phyloP scores from a whole-genome alignment of 2,797 vertebrate genomes.

The Lepilemur ruficaudatus region DNA sequence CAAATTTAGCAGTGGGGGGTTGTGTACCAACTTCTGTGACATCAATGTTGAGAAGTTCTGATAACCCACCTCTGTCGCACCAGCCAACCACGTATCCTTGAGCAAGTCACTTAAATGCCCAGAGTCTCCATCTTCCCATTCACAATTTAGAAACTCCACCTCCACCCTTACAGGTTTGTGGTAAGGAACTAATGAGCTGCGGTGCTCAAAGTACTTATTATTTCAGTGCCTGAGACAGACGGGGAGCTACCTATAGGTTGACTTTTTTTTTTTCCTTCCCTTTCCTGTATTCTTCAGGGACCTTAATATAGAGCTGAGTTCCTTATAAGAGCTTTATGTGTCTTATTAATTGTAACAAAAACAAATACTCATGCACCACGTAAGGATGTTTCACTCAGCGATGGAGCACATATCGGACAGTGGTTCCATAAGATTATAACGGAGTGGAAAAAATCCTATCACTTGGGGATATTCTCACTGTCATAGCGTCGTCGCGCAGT shows the following conservation, averaged over 20 bases:
- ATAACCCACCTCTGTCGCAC: too few relatives aligned
- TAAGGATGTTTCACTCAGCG: not conserved
- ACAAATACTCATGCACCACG: not conserved
- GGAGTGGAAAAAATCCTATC: not conserved
- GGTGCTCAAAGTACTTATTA: not conserved
- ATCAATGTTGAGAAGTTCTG: too few relatives aligned
- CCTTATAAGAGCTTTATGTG: not conserved
- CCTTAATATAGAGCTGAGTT: not conserved
- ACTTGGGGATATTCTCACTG: not conserved
- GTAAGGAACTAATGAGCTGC: not conserved
- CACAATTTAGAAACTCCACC: not conserved
- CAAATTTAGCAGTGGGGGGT: too few relatives aligned
- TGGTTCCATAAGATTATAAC: not conserved
- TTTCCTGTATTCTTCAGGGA: not conserved
- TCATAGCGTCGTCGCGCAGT: too few relatives aligned
- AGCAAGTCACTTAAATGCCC: not conserved
- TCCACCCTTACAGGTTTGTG: not conserved
- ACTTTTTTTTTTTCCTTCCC: not conserved
- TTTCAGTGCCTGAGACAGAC: not conserved
- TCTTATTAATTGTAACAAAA: not conserved
- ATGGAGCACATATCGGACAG: not conserved
- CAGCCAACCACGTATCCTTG: not conserved
- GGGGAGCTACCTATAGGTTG: too few relatives aligned
- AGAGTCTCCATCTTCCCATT: not conserved
- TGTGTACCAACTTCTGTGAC: too few relatives aligned